Evolutionary conservation across 2,888 invertebrate genomes (phyloP), one percentile per base, ranked within the genome.

Genomic region (Dynastes maya): DNA sequence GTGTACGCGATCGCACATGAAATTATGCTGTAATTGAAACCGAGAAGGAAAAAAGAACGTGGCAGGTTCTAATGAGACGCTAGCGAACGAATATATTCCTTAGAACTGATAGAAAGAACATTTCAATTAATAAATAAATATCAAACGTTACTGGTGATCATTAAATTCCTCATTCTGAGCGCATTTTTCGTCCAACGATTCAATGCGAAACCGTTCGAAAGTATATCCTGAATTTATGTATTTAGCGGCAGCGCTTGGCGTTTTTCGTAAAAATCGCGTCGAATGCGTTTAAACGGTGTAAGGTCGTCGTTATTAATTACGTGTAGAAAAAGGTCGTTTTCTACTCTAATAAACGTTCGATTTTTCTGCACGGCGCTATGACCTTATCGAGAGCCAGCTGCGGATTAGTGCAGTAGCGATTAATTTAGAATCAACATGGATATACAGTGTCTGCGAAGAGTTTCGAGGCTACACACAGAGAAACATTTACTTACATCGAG

Each of bases 141-240:
- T 72, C 40, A 61, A 72, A 11, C 45, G 45, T 11, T 45, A 11
- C 45, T 5, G 45, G 45, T 45, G 11, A 1, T 61, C 58, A 40
- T 72, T 58, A 61, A 61, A 72, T 72, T 72, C 72, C 72, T 72
- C 22, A 40, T 72, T 58, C 58, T 16, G 37, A 22, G 58, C 32
- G 55, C 65, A 37, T 67, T 76, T 76, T 76, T 76, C 45, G 9
- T 6, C 22, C 49, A 2, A 22, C 51, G 53, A 16, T 63, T 67
- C 76, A 76, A 76, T 65, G 76, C 65, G 55, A 74, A 51, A 64
- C 32, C 58, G 37, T 77, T 83, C 80, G 83, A 83, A 83, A 83
- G 83, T 83, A 82, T 83, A 83, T 83, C 83, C 83, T 82, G 83
- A 83, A 83, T 83, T 83, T 83, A 82, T 45, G 45, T 45, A 8